These are phyloP conservation scores for Crax fasciolata DNA, from an alignment of 2,797 vertebrate genomes.

Conservation along the genomic window DNA sequence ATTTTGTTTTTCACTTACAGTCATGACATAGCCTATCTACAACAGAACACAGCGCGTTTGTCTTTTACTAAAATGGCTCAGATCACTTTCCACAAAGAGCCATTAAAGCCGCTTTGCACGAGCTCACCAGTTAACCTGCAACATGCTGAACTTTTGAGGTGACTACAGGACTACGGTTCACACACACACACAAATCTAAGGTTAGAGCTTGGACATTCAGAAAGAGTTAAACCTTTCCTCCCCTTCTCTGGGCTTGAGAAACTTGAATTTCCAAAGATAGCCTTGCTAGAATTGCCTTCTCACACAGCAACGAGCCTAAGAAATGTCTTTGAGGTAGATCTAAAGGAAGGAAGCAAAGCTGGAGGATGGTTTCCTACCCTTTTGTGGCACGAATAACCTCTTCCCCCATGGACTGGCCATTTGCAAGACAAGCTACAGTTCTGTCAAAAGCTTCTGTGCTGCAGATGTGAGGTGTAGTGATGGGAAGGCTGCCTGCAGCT, in stretches of 20 bases:
- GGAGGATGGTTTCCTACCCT: not conserved
- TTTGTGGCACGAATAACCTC: not conserved
- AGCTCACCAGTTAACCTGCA: not conserved
- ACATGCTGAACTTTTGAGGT: not conserved
- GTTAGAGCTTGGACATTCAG: not conserved
- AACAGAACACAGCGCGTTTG: not conserved
- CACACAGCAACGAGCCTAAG: not conserved
- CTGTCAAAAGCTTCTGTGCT: not conserved
- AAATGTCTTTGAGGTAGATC: constrained; percentile 34
- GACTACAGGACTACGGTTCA: not conserved
- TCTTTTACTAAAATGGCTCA: not conserved
- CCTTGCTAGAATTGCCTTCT: not conserved
- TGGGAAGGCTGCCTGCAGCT: not conserved
- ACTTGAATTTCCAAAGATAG: not conserved
- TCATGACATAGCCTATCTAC: constrained; percentile 8
- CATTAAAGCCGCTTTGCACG: not conserved
- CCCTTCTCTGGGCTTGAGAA: not conserved
- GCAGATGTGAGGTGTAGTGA: not conserved
- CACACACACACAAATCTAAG: not conserved
- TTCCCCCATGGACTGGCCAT: not conserved
- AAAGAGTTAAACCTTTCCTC: not conserved
- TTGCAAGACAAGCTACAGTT: not conserved
- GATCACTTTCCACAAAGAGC: not conserved
- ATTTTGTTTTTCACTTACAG: constrained; percentile 65
- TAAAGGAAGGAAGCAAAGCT: not conserved